Percentiles rank a stretch among this genome's conserved stretches.
Evolutionary conservation across 2,797 vertebrate species (phyloP).

Genomic region (Tamandua tetradactyla): DNA sequence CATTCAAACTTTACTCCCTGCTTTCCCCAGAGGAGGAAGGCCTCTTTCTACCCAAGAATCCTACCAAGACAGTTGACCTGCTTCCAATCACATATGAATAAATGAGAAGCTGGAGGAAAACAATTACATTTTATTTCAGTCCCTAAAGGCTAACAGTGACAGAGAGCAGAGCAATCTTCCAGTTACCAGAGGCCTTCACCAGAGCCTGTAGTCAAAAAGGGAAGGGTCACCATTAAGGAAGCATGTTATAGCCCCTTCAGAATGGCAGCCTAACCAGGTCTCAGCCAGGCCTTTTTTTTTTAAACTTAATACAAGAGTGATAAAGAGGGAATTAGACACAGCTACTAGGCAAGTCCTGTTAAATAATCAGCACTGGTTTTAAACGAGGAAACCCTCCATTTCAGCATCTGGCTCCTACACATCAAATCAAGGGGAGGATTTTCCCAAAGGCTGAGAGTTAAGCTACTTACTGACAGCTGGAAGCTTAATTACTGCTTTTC

Average conservation of each 20-base stretch:
- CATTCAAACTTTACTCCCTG: not conserved
- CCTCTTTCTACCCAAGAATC: not conserved
- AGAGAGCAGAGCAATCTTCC: not conserved
- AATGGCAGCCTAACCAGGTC: not conserved
- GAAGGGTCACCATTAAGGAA: not conserved
- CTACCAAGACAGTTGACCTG: constrained; percentile 57
- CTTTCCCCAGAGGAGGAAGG: not conserved
- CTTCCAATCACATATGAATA: constrained; percentile 25
- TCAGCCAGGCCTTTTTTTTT: too few species aligned
- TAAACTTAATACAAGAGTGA: not conserved
- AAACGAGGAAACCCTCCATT: constrained; percentile 21
- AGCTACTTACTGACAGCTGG: constrained; percentile 64
- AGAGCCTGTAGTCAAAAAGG: not conserved
- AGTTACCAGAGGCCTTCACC: not conserved
- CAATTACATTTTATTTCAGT: not conserved
- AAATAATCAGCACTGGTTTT: constrained; percentile 19
- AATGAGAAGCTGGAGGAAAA: not conserved
- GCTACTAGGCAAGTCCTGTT: not conserved
- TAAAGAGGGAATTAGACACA: not conserved
- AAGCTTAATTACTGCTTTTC: constrained; percentile 63
- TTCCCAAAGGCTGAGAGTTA: constrained; percentile 59
- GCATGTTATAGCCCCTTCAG: not conserved
- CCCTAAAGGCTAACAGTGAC: not conserved
- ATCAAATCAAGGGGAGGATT: constrained; percentile 30
- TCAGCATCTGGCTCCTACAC: constrained; percentile 59